These are phyloP conservation scores for Steatornis caripensis DNA, from an alignment of 2,113 vertebrate genomes.

Conservation along the genomic window DNA sequence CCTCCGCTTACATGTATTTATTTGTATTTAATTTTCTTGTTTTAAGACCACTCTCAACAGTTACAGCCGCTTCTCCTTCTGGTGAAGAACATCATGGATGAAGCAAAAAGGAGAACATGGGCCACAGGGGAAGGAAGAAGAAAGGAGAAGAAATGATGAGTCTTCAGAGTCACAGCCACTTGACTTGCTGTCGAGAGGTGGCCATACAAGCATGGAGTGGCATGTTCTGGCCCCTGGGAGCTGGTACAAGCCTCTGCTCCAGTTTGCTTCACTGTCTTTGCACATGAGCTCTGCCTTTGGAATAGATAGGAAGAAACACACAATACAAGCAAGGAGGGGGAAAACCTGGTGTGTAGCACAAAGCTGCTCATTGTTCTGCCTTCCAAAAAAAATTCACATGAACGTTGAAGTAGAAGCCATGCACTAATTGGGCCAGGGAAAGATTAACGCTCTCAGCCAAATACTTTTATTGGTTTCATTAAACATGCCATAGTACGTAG, in stretches of 20 bases:
- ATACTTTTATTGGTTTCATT: conserved; percentile 44
- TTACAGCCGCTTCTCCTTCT: background rate
- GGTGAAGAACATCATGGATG: background rate
- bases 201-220: background rate
- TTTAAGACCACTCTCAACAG: background rate
- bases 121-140: conserved; percentile 18
- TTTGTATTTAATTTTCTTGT: background rate
- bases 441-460: conserved; percentile 32
- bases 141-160: conserved; percentile 50
- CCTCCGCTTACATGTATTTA: background rate
- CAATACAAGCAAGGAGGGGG: conserved; percentile 4
- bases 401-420: background rate
- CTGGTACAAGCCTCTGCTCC: background rate
- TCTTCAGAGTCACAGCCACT: conserved; percentile 19
- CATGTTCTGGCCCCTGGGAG: background rate
- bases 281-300: conserved; percentile 20
- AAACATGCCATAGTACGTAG: background rate
- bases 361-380: conserved; percentile 30
- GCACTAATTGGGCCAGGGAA: conserved; percentile 35
- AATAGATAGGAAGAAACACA: conserved; percentile 59
- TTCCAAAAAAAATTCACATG: background rate
- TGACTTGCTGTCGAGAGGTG: background rate
- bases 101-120: conserved; percentile 31
- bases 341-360: conserved; percentile 28
- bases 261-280: background rate